Conservation (phyloP, 2,888 invertebrate genomes). For the Lithophane ornitopus region DNA sequence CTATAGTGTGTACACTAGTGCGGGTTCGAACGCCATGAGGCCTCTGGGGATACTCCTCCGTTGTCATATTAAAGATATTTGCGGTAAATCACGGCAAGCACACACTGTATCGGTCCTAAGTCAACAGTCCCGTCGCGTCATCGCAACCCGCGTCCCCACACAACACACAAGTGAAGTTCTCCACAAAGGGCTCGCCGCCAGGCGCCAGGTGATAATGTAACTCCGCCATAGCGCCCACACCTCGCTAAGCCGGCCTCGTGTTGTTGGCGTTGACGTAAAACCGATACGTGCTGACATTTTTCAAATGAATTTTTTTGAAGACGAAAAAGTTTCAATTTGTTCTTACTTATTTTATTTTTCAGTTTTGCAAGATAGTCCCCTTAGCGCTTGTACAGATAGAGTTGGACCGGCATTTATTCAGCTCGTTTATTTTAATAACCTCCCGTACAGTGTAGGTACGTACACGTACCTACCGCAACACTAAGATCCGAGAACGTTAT, state of each 20-base stretch:
- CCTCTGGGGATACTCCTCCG: conserved; percentile 1
- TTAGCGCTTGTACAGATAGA: background rate
- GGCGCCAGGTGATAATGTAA: conserved; percentile 6
- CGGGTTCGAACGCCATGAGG: background rate
- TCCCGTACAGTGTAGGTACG: background rate
- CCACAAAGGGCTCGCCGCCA: conserved; percentile 4
- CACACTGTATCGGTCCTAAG: conserved; percentile 53
- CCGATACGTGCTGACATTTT: conserved; percentile 15
- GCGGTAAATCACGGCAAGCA: conserved; percentile 32
- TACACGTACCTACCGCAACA: background rate
- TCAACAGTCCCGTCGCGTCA: conserved; percentile 38
- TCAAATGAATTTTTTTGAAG: background rate
- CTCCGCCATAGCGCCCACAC: background rate
- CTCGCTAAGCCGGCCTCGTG: background rate
- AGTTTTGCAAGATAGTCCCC: background rate
- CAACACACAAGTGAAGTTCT: background rate
- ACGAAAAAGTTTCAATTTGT: background rate
- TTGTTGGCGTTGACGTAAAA: conserved; percentile 1
- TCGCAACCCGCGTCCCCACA: background rate
- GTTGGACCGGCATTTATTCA: background rate
- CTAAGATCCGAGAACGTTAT: conserved; percentile 4
- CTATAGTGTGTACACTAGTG: background rate
- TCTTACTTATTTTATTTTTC: background rate
- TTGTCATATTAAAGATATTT: conserved; percentile 49
- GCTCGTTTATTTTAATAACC: conserved; percentile 24